Conservation (phyloP, 2,797 vertebrate species). For the Brachymystax lenok region DNA sequence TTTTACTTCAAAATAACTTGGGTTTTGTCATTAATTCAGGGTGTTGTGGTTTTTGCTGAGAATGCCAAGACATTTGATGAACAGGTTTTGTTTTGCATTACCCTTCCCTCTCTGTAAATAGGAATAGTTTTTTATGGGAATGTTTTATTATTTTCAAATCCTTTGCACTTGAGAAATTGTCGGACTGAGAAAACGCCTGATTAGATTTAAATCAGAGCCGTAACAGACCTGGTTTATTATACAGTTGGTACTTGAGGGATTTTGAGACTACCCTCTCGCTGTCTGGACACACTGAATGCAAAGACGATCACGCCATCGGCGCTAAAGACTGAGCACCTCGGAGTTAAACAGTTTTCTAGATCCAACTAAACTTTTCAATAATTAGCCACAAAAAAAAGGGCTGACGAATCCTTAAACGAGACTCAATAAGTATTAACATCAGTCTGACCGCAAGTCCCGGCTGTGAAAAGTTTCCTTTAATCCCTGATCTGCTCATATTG, state of each 20-base stretch:
- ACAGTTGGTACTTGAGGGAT: not conserved
- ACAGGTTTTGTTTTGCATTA: not conserved
- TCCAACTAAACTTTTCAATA: constrained; percentile 16
- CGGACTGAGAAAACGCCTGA: not conserved
- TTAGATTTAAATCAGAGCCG: not conserved
- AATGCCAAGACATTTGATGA: not conserved
- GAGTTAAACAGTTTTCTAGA: not conserved
- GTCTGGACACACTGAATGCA: not conserved
- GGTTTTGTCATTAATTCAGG: not conserved
- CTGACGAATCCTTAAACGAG: constrained; percentile 4
- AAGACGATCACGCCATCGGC: not conserved
- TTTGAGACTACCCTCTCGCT: not conserved
- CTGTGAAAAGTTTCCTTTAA: constrained; percentile 18
- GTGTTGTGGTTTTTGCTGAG: not conserved
- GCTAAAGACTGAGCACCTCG: not conserved
- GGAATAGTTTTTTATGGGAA: not conserved
- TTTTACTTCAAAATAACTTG: not conserved
- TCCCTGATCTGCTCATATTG: constrained; percentile 14
- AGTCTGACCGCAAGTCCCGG: not conserved
- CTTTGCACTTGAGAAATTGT: not conserved
- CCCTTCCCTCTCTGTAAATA: not conserved
- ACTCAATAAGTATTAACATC: constrained; percentile 22
- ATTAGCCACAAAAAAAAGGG: constrained; percentile 13
- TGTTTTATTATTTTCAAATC: not conserved
- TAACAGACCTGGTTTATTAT: not conserved